These are phyloP conservation scores for Pseudomyrmex flavicornis DNA, from an alignment of 1,140 invertebrate species.

Conservation along the genomic window DNA sequence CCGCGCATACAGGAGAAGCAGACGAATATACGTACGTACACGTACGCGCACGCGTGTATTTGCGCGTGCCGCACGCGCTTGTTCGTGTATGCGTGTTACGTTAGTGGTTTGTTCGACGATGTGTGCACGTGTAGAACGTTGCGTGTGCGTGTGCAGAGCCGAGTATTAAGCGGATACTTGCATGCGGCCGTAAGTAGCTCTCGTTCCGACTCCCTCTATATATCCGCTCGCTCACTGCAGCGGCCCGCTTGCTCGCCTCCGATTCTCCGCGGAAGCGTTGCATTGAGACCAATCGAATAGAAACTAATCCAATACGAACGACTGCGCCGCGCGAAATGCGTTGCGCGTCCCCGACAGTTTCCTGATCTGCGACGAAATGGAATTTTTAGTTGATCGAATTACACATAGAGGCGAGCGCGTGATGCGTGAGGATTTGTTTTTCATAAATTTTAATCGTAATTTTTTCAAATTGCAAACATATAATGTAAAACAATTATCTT, in stretches of 20 bases:
- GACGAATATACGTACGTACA: neutral
- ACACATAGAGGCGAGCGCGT: neutral
- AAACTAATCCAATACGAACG: conserved; percentile 69
- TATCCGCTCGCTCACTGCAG: conserved; percentile 58
- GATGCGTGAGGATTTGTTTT: too few species aligned
- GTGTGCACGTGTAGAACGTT: conserved; percentile 31
- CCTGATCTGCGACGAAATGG: neutral
- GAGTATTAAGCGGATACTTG: conserved; percentile 74
- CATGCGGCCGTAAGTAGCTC: conserved; percentile 72
- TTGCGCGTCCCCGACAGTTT: conserved; percentile 15
- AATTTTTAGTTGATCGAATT: conserved; percentile 26
- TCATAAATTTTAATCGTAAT: neutral
- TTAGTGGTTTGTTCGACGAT: conserved; percentile 32
- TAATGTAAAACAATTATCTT: neutral
- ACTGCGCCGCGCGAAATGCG: conserved; percentile 26
- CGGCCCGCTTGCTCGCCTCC: conserved; percentile 31
- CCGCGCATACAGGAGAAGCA: conserved; percentile 1
- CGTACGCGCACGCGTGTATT: neutral
- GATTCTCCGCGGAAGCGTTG: conserved; percentile 72
- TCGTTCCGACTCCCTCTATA: conserved; percentile 50
- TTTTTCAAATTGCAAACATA: neutral
- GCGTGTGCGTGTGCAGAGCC: conserved; percentile 43
- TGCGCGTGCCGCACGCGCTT: neutral
- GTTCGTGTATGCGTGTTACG: neutral
- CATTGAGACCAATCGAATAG: conserved; percentile 75